Conservation (phyloP, 2,888 invertebrate species). For the Amorpha juglandis region DNA sequence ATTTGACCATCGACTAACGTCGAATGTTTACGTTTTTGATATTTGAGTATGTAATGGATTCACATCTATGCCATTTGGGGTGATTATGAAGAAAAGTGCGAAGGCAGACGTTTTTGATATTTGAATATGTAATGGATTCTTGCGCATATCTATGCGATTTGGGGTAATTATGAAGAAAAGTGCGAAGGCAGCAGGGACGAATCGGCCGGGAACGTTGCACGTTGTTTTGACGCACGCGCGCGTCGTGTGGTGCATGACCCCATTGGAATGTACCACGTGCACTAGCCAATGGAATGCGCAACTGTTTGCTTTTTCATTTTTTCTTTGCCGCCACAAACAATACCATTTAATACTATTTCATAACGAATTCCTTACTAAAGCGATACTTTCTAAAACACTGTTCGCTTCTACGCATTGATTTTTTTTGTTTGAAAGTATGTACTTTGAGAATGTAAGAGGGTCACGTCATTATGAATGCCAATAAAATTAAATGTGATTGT, state of each 20-base stretch:
- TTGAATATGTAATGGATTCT: not conserved
- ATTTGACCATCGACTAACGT: not conserved
- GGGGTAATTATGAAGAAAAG: constrained; percentile 37
- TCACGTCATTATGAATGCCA: constrained; percentile 39
- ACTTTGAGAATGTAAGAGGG: constrained; percentile 44
- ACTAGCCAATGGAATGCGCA: constrained; percentile 81
- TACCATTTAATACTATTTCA: constrained; percentile 78
- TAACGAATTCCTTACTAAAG: constrained; percentile 73
- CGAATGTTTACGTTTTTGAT: not conserved
- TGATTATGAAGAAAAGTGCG: constrained; percentile 41
- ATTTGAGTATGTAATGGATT: not conserved
- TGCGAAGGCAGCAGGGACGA: constrained; percentile 47
- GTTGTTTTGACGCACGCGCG: constrained; percentile 78
- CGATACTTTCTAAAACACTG: constrained; percentile 70
- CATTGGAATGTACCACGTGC: constrained; percentile 82
- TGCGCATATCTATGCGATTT: not conserved
- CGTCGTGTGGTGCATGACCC: constrained; percentile 80
- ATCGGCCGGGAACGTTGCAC: constrained; percentile 63
- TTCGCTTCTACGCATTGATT: constrained; percentile 53
- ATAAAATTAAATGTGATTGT: constrained; percentile 34
- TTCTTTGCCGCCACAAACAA: constrained; percentile 75
- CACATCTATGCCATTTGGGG: not conserved
- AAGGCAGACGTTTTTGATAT: constrained; percentile 34
- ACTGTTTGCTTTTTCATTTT: constrained; percentile 81
- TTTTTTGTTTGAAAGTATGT: constrained; percentile 48